Conservation (phyloP, 2,797 vertebrate species). For the Phrynocephalus guinanensis region DNA sequence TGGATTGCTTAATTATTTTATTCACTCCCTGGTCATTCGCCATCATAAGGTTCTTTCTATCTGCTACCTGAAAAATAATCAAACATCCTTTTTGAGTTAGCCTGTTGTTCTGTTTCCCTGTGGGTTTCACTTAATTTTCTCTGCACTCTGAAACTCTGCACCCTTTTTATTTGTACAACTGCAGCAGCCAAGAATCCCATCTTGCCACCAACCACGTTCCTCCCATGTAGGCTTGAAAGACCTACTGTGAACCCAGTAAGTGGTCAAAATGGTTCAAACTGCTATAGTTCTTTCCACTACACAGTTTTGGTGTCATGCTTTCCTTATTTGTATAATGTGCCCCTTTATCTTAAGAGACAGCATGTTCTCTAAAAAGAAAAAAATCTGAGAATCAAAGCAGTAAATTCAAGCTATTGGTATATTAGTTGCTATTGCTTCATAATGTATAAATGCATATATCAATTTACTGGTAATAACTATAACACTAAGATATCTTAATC, state of each 20-base stretch:
- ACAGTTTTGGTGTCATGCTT: constrained; percentile 78
- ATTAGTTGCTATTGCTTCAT: constrained; percentile 82
- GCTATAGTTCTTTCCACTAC: constrained; percentile 69
- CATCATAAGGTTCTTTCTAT: constrained; percentile 52
- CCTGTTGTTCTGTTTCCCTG: background rate
- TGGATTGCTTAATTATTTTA: constrained; percentile 70
- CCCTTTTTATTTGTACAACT: constrained; percentile 76
- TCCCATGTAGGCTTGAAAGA: constrained; percentile 69
- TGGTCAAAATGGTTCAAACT: constrained; percentile 68
- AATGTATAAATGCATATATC: constrained; percentile 80
- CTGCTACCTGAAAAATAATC: constrained; percentile 54
- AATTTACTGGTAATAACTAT: constrained; percentile 77
- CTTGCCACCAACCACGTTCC: constrained; percentile 73
- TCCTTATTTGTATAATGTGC: constrained; percentile 75
- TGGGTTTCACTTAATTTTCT: constrained; percentile 16
- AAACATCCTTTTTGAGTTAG: constrained; percentile 49
- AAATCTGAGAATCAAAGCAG: constrained; percentile 74
- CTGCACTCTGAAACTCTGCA: constrained; percentile 78
- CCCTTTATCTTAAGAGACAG: constrained; percentile 73
- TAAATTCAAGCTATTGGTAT: constrained; percentile 79
- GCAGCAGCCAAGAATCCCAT: constrained; percentile 74
- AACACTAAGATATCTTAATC: constrained; percentile 76
- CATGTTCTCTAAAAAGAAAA: constrained; percentile 70
- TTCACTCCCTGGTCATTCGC: constrained; percentile 64
- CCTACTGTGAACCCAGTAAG: constrained; percentile 66